phyloP scores from a whole-genome alignment of 2,888 invertebrate species.

The Caenorhabditis uteleia region DNA sequence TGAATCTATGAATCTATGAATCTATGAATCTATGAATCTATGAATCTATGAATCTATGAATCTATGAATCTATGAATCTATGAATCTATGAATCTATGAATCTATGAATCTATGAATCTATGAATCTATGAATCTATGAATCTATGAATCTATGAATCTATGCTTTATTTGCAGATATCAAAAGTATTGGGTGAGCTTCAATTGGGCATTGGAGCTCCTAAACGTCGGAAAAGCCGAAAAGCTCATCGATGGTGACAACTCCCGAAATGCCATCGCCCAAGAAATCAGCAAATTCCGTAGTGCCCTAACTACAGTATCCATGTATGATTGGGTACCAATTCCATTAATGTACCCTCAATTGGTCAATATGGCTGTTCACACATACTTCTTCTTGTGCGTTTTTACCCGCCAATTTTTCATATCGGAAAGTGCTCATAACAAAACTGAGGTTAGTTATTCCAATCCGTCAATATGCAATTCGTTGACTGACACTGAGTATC shows the following conservation, averaged over 20 bases:
- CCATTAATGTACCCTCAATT: constrained; percentile 63
- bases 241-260: constrained; percentile 39
- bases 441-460: constrained; percentile 41
- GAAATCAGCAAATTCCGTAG: constrained; percentile 43
- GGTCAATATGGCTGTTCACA: constrained; percentile 60
- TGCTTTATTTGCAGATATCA: constrained; percentile 42
- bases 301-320: constrained; percentile 42
- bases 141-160: too few species aligned
- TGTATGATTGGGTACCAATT: constrained; percentile 57
- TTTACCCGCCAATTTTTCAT: constrained; percentile 54
- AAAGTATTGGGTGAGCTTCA: constrained; percentile 64
- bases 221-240: constrained; percentile 43
- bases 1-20: too few species aligned
- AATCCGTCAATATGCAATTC: too few species aligned
- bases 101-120: too few species aligned
- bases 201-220: constrained; percentile 57
- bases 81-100: too few species aligned
- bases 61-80: too few species aligned
- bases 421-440: constrained; percentile 32
- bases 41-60: too few species aligned
- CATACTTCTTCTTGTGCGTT: constrained; percentile 61
- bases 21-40: too few species aligned
- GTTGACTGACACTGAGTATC: too few species aligned
- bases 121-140: too few species aligned
- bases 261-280: constrained; percentile 39